These are phyloP conservation scores for Opisthograptis luteolata DNA, from an alignment of 2,888 invertebrate genomes.

Conservation along the genomic window DNA sequence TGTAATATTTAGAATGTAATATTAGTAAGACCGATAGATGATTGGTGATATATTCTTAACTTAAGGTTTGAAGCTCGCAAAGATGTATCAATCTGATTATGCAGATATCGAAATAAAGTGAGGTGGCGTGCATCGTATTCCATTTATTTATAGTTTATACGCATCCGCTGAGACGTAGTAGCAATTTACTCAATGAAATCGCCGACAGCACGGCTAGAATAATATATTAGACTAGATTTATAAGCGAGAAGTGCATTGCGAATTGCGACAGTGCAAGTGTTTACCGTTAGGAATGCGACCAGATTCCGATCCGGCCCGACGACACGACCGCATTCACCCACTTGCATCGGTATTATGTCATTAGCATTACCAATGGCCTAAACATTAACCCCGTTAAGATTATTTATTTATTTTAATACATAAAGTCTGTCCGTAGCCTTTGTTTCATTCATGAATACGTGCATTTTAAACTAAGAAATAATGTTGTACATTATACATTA, in stretches of 20 bases:
- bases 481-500: not conserved
- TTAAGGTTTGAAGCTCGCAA: too few species aligned
- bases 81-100: too few species aligned
- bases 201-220: slow-evolving; percentile 13
- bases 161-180: slow-evolving; percentile 23
- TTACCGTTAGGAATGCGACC: slow-evolving; percentile 75
- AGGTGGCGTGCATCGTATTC: too few species aligned
- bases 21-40: too few species aligned
- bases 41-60: too few species aligned
- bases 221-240: slow-evolving; percentile 24
- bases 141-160: slow-evolving; percentile 8
- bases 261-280: slow-evolving; percentile 67
- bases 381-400: slow-evolving; percentile 56
- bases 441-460: slow-evolving; percentile 6
- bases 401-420: slow-evolving; percentile 28
- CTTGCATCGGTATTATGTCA: slow-evolving; percentile 72
- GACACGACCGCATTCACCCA: slow-evolving; percentile 61
- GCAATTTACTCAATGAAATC: slow-evolving; percentile 21
- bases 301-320: slow-evolving; percentile 65
- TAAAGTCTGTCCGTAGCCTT: slow-evolving; percentile 6
- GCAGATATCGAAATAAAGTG: not conserved
- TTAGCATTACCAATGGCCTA: slow-evolving; percentile 69
- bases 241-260: slow-evolving; percentile 50
- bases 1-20: too few species aligned
- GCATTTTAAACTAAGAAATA: not conserved